phyloP scores from a whole-genome alignment of 2,797 vertebrate genomes.

The Ctenopoma multispine region DNA sequence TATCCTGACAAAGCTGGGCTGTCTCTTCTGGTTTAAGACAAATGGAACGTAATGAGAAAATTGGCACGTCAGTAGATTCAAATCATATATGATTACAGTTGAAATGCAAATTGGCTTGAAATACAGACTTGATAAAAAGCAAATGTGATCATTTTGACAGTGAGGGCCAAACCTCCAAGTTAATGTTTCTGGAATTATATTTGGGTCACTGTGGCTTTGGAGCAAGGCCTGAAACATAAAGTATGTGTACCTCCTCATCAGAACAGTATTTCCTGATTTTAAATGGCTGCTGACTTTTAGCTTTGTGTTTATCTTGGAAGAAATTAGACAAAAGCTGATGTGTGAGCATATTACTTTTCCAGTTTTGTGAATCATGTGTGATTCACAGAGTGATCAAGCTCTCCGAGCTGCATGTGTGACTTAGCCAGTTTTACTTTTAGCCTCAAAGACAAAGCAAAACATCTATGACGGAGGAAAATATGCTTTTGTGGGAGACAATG shows the following conservation, averaged over 20 bases:
- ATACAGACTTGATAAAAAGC: slow-evolving; percentile 52
- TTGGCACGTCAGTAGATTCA: slow-evolving; percentile 29
- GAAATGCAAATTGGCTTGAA: slow-evolving; percentile 50
- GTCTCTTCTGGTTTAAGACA: slow-evolving; percentile 37
- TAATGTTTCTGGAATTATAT: slow-evolving; percentile 63
- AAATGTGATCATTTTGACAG: slow-evolving; percentile 60
- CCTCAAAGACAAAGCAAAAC: slow-evolving; percentile 35
- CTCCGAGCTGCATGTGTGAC: not conserved
- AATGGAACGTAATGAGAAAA: slow-evolving; percentile 49
- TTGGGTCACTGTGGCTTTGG: slow-evolving; percentile 68
- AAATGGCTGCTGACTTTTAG: slow-evolving; percentile 57
- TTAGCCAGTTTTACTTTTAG: not conserved
- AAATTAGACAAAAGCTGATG: slow-evolving; percentile 35
- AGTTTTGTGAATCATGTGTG: slow-evolving; percentile 46
- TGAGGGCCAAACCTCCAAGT: slow-evolving; percentile 47
- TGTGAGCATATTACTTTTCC: slow-evolving; percentile 37
- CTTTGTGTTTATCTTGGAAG: slow-evolving; percentile 65
- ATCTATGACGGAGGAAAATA: slow-evolving; percentile 23
- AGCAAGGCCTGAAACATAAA: slow-evolving; percentile 44
- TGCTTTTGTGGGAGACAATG: slow-evolving; percentile 19
- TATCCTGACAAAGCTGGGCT: not conserved
- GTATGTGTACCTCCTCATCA: slow-evolving; percentile 39
- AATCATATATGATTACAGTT: slow-evolving; percentile 41
- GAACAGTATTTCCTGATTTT: slow-evolving; percentile 38
- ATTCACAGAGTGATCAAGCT: slow-evolving; percentile 25